Conservation (phyloP, 2,797 vertebrate genomes). For the Coranthus polyacanthus region DNA sequence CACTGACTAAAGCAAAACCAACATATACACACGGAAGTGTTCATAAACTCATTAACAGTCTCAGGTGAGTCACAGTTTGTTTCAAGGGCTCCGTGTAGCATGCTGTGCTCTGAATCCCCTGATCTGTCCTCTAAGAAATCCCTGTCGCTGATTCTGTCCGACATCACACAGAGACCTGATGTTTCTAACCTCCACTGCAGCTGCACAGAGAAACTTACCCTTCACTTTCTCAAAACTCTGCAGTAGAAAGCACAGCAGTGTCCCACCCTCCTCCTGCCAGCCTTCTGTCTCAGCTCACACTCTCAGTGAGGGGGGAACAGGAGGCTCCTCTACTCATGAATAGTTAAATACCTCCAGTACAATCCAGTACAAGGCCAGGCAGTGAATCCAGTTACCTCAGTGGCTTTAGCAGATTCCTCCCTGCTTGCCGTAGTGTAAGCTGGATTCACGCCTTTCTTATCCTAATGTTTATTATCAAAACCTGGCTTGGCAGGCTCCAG, state of each 20-base stretch:
- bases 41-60: slow-evolving; percentile 57
- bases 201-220: slow-evolving; percentile 65
- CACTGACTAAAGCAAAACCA: too few species aligned
- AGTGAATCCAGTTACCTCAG: slow-evolving; percentile 12
- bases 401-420: slow-evolving; percentile 1
- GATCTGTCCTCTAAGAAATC: slow-evolving; percentile 62
- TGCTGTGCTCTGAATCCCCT: slow-evolving; percentile 45
- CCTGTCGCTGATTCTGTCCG: slow-evolving; percentile 43
- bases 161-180: slow-evolving; percentile 63
- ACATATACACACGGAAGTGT: background rate
- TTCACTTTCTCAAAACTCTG: slow-evolving; percentile 71
- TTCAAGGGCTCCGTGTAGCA: slow-evolving; percentile 10
- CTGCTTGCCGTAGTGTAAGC: too few species aligned
- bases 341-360: slow-evolving; percentile 45
- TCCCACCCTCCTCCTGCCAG: slow-evolving; percentile 64
- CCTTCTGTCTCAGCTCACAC: slow-evolving; percentile 66
- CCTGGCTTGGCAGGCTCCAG: background rate
- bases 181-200: slow-evolving; percentile 61
- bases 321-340: slow-evolving; percentile 54
- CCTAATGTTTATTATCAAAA: slow-evolving; percentile 1
- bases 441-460: background rate
- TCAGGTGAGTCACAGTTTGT: slow-evolving; percentile 51
- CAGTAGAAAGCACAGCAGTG: slow-evolving; percentile 62
- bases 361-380: slow-evolving; percentile 12
- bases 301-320: slow-evolving; percentile 42